phyloP scores from a whole-genome alignment of 2,113 vertebrate genomes.

The Toxostoma redivivum region DNA sequence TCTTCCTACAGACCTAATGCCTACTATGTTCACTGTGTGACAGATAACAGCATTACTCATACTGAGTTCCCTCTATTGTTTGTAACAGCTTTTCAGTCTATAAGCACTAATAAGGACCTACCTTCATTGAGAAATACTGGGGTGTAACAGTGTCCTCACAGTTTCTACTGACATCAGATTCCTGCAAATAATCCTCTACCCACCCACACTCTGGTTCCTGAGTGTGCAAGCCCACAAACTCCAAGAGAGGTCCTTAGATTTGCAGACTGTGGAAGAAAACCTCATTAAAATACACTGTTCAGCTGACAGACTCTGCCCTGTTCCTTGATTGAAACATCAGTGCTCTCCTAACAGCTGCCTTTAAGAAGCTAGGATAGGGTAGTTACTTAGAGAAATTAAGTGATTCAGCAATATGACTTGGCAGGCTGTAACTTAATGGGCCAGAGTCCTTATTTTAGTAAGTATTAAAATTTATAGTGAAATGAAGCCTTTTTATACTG shows the following conservation, averaged over 20 bases:
- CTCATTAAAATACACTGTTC: neutral
- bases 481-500: constrained; percentile 52
- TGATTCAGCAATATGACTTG: constrained; percentile 45
- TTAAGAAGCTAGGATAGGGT: constrained; percentile 5
- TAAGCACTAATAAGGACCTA: neutral
- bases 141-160: neutral
- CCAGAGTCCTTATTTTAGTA: constrained; percentile 41
- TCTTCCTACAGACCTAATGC: neutral
- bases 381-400: constrained; percentile 40
- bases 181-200: neutral
- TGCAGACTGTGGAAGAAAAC: neutral
- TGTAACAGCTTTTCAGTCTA: neutral
- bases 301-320: neutral
- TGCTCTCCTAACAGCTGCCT: neutral
- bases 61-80: neutral
- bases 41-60: neutral
- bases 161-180: neutral
- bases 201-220: neutral
- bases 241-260: neutral
- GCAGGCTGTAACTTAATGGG: constrained; percentile 52
- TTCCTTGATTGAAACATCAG: constrained; percentile 7
- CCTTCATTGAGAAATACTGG: neutral
- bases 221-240: neutral
- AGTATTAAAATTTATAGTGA: constrained; percentile 62
- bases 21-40: neutral